These are phyloP conservation scores for Zoanthus gigantus DNA, from an alignment of 92 coral and sea anemone genomes.

Conservation along the genomic window DNA sequence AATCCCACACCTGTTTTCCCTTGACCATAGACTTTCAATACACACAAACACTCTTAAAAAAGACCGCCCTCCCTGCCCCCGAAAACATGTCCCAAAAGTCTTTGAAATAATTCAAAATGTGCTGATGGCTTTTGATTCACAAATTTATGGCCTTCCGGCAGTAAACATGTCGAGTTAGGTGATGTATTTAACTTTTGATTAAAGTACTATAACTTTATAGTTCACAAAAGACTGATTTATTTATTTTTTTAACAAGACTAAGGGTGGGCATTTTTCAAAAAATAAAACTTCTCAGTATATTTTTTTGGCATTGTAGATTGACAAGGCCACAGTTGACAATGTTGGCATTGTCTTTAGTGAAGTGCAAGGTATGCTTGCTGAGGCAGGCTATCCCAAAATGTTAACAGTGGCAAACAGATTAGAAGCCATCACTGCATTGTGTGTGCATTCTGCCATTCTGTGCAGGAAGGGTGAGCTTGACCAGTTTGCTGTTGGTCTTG, in stretches of 20 bases:
- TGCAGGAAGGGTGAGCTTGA: constrained; percentile 54
- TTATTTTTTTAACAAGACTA: neutral
- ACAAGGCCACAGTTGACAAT: constrained; percentile 42
- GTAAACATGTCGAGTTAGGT: too few species aligned
- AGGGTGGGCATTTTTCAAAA: neutral
- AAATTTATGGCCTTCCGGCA: too few species aligned
- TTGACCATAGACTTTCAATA: constrained; percentile 9
- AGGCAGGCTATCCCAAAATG: constrained; percentile 54
- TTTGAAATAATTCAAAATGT: too few species aligned
- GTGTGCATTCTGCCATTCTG: constrained; percentile 53
- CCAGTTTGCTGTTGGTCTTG: constrained; percentile 49
- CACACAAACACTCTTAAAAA: neutral
- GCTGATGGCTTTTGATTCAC: too few species aligned
- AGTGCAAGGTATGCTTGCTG: constrained; percentile 52
- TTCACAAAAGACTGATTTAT: neutral
- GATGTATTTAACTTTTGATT: too few species aligned
- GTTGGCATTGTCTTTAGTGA: constrained; percentile 43
- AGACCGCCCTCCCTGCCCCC: neutral
- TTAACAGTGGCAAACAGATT: constrained; percentile 45
- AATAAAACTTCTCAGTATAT: neutral
- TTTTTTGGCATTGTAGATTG: constrained; percentile 17
- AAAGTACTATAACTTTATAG: too few species aligned
- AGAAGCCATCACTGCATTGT: constrained; percentile 56
- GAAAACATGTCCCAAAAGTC: too few species aligned
- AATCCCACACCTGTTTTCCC: constrained; percentile 1